phyloP scores from a whole-genome alignment of 1,140 invertebrate species.

The Sitobion miscanthi region DNA sequence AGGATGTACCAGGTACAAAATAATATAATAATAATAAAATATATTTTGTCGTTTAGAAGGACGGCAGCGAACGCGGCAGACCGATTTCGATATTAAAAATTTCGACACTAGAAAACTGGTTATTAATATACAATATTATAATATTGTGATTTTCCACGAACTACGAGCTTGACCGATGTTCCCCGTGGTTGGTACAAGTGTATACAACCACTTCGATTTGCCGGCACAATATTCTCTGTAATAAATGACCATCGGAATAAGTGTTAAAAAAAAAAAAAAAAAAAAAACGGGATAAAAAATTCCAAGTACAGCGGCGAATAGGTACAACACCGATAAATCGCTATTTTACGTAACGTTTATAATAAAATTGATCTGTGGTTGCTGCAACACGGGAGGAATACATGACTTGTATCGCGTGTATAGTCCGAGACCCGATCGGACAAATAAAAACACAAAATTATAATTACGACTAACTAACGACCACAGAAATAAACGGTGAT shows the following conservation, averaged over 20 bases:
- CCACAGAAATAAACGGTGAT: background rate
- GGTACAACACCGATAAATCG: background rate
- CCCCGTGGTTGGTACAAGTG: background rate
- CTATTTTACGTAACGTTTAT: background rate
- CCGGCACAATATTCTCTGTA: background rate
- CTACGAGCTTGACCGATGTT: background rate
- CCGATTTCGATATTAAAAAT: background rate
- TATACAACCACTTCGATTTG: background rate
- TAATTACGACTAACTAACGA: background rate
- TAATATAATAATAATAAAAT: background rate
- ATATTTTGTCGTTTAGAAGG: slow-evolving; percentile 11
- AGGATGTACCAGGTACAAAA: background rate
- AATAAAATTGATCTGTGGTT: background rate
- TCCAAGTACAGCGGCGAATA: background rate
- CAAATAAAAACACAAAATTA: background rate
- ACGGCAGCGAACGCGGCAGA: background rate
- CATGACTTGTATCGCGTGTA: background rate
- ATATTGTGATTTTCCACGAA: background rate
- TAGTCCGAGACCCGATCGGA: background rate
- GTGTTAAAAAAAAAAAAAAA: background rate
- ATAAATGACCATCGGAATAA: background rate
- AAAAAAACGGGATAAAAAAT: background rate
- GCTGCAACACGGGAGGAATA: background rate
- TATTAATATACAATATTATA: background rate
- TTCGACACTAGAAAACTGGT: slow-evolving; percentile 38